Evolutionary conservation across 2,888 invertebrate species (phyloP).

Genomic region (Cryptus armator): DNA sequence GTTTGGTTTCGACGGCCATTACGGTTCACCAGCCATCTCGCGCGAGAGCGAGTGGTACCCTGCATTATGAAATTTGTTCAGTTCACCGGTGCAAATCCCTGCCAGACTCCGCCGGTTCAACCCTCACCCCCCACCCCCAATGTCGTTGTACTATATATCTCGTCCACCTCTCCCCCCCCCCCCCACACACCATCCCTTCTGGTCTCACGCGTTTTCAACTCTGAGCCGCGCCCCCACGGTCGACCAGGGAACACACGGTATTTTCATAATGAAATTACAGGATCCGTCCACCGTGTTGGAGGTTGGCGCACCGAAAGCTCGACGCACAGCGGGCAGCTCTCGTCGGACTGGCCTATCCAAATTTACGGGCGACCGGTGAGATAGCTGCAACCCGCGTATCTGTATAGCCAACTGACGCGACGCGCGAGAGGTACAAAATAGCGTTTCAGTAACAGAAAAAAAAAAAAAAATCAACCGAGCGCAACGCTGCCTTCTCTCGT

Average conservation of each 20-base stretch:
- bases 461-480: constrained; percentile 28
- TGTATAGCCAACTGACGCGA: constrained; percentile 12
- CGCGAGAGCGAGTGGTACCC: constrained; percentile 32
- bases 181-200: constrained; percentile 32
- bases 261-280: constrained; percentile 79
- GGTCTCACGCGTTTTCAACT: constrained; percentile 56
- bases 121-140: not conserved
- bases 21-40: constrained; percentile 12
- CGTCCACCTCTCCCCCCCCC: not conserved
- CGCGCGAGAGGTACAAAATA: not conserved
- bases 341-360: constrained; percentile 42
- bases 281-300: constrained; percentile 68
- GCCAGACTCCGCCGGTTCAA: constrained; percentile 12
- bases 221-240: not conserved
- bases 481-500: constrained; percentile 66
- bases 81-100: constrained; percentile 50
- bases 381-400: constrained; percentile 32
- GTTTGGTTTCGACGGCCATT: constrained; percentile 10
- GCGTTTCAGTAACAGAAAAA: not conserved
- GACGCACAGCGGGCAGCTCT: constrained; percentile 23
- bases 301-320: constrained; percentile 58
- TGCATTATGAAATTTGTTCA: constrained; percentile 63
- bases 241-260: constrained; percentile 48
- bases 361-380: constrained; percentile 57
- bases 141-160: not conserved